phyloP scores from a whole-genome alignment of 2,888 invertebrate species.

The Dynastes tityus region DNA sequence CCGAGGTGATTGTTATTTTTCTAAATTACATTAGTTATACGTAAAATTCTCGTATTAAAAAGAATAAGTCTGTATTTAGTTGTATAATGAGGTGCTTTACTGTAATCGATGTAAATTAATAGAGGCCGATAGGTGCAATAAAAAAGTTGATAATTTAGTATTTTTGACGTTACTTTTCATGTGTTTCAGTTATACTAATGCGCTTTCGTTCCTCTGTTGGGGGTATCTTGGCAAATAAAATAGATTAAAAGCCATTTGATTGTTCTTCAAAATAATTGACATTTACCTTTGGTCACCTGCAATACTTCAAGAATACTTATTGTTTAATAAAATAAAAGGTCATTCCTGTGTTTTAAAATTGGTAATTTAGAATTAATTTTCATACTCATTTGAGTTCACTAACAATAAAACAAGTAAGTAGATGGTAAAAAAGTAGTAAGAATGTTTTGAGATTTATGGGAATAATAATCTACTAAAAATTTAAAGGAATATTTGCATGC shows the following conservation, averaged over 20 bases:
- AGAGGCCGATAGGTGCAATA: constrained; percentile 20
- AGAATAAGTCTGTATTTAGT: not conserved
- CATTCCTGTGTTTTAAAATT: too few relatives aligned
- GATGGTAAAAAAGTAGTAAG: too few relatives aligned
- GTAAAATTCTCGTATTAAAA: not conserved
- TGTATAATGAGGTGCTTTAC: not conserved
- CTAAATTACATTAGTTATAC: constrained; percentile 23
- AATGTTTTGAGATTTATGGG: too few relatives aligned
- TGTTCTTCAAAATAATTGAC: constrained; percentile 43
- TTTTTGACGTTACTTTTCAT: not conserved
- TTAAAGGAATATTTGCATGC: too few relatives aligned
- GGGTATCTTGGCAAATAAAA: not conserved
- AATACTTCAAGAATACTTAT: not conserved
- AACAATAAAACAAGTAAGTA: too few relatives aligned
- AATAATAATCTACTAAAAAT: too few relatives aligned
- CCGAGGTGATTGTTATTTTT: constrained; percentile 36
- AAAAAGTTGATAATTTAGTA: not conserved
- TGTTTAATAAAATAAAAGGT: too few relatives aligned
- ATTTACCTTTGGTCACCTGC: constrained; percentile 10
- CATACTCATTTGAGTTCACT: too few relatives aligned
- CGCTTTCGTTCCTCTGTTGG: not conserved
- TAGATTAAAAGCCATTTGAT: constrained; percentile 24
- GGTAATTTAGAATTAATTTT: too few relatives aligned
- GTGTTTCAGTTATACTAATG: not conserved
- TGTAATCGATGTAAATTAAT: constrained; percentile 21